These are phyloP conservation scores for Narcine bancroftii DNA, from an alignment of 2,113 vertebrate species.

Conservation along the genomic window DNA sequence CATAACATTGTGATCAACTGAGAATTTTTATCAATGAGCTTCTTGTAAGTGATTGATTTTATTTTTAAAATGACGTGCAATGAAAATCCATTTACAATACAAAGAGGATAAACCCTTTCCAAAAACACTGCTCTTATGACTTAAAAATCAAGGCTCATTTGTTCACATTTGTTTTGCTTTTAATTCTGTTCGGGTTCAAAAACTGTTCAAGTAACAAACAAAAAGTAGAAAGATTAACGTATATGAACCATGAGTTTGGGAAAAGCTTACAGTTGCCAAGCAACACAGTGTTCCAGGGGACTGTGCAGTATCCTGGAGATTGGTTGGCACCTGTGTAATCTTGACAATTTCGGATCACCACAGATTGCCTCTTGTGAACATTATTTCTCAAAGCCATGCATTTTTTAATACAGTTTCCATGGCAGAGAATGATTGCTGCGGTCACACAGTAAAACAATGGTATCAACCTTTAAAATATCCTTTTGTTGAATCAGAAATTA, in stretches of 20 bases:
- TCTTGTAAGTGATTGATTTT: background rate
- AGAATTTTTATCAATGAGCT: background rate
- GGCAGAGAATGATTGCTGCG: background rate
- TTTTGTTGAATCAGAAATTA: background rate
- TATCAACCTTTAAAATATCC: background rate
- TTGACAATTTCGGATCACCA: background rate
- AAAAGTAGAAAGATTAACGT: background rate
- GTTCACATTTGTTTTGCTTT: background rate
- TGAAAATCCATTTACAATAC: background rate
- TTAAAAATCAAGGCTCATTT: background rate
- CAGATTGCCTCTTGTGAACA: background rate
- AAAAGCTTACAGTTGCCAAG: slow-evolving; percentile 10
- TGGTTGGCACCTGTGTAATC: background rate
- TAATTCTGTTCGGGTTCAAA: background rate
- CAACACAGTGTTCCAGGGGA: background rate
- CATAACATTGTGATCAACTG: background rate
- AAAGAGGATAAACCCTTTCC: background rate
- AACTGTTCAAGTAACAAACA: background rate
- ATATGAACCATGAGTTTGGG: background rate
- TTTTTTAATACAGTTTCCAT: slow-evolving; percentile 8
- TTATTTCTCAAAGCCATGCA: background rate
- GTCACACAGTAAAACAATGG: background rate
- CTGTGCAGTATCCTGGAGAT: slow-evolving; percentile 16
- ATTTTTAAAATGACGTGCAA: background rate
- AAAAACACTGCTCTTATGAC: background rate